Conservation (phyloP, 2,888 invertebrate genomes). For the Glyphotaelius pellucidus region DNA sequence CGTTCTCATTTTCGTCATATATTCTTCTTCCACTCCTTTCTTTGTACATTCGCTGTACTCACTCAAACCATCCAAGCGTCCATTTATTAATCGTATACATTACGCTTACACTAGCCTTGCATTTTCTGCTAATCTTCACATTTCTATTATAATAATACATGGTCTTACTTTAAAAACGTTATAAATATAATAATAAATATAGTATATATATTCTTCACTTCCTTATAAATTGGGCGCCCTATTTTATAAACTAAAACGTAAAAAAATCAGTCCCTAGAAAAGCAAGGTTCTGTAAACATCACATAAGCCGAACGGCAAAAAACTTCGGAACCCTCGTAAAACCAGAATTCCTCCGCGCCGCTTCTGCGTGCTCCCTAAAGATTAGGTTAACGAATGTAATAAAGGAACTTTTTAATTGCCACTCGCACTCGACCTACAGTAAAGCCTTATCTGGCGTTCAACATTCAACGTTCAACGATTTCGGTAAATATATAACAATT, state of each 20-base stretch:
- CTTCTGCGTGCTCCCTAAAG: constrained; percentile 49
- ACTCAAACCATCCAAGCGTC: too few species aligned
- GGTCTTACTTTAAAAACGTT: too few species aligned
- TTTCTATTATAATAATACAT: too few species aligned
- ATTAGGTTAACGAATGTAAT: constrained; percentile 64
- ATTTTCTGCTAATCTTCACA: too few species aligned
- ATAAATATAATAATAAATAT: too few species aligned
- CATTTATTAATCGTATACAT: too few species aligned
- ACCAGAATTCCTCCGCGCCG: constrained; percentile 44
- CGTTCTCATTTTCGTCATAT: too few species aligned
- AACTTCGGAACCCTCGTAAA: constrained; percentile 59
- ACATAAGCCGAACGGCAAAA: constrained; percentile 37
- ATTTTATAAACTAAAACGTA: background rate
- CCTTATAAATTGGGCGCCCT: background rate
- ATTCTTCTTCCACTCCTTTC: too few species aligned
- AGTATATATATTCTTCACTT: background rate
- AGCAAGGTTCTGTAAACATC: constrained; percentile 33
- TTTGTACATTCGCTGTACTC: too few species aligned
- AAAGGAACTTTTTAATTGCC: constrained; percentile 63
- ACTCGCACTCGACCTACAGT: constrained; percentile 46
- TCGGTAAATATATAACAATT: constrained; percentile 38
- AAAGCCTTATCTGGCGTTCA: constrained; percentile 48
- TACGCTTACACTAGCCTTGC: too few species aligned
- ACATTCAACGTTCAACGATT: constrained; percentile 35
- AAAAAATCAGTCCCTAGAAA: background rate